These are phyloP conservation scores for Metallyticus violacea DNA, from an alignment of 2,888 invertebrate species.

Conservation along the genomic window DNA sequence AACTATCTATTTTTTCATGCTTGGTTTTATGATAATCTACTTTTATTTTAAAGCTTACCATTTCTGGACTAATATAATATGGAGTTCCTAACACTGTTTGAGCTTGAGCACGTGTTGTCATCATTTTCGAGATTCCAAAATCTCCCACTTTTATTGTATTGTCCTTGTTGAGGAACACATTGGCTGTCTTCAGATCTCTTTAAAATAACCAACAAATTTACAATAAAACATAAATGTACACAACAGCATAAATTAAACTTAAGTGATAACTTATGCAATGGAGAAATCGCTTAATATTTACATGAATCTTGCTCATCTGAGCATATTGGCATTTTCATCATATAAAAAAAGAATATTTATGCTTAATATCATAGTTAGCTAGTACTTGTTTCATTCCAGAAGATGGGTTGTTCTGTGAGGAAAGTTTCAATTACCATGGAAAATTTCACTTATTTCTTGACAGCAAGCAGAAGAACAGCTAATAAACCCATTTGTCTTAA, in stretches of 20 bases:
- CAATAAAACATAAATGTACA: neutral
- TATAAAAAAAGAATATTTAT: no score
- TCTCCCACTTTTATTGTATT: constrained; percentile 69
- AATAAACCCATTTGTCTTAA: no score
- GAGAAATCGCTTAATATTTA: no score
- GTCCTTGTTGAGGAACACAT: constrained; percentile 66
- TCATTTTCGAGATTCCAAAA: constrained; percentile 72
- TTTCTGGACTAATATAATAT: constrained; percentile 72
- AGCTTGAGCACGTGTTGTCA: constrained; percentile 63
- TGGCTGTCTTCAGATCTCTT: constrained; percentile 71
- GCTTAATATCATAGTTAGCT: no score
- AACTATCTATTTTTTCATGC: neutral
- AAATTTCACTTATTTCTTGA: no score
- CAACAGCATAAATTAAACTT: neutral
- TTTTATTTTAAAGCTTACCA: constrained; percentile 55
- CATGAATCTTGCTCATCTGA: no score
- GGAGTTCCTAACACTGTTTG: constrained; percentile 71
- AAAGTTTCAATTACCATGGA: no score
- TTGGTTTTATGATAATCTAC: neutral
- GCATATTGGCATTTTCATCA: no score
- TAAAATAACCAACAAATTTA: neutral
- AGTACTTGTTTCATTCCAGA: no score
- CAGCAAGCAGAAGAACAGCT: no score
- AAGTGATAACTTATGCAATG: no score
- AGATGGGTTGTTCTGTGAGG: no score